phyloP scores from a whole-genome alignment of 2,113 vertebrate genomes.

The Pluvialis apricaria region DNA sequence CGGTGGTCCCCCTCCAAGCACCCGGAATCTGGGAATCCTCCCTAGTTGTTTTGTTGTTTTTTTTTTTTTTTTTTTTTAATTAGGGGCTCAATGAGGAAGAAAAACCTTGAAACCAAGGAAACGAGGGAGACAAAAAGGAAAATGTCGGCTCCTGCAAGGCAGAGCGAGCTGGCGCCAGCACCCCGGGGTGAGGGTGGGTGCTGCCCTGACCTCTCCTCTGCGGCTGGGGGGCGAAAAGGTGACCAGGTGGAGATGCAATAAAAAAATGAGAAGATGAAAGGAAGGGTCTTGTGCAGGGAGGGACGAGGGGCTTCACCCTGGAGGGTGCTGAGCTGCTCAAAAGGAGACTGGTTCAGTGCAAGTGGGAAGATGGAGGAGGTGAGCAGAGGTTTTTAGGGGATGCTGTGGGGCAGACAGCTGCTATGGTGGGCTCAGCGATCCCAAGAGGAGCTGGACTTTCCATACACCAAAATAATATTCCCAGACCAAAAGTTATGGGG shows the following conservation, averaged over 20 bases:
- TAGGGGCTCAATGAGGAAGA: neutral
- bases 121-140: neutral
- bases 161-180: neutral
- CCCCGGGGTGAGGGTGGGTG: conserved; percentile 6
- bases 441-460: neutral
- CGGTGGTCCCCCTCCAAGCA: accelerated
- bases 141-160: neutral
- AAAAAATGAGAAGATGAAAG: neutral
- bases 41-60: too few relatives aligned
- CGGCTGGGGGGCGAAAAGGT: neutral
- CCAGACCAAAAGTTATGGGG: neutral
- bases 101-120: conserved; percentile 46
- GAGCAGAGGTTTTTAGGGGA: neutral
- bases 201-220: neutral
- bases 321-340: neutral
- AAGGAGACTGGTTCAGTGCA: neutral
- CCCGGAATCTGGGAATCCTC: neutral
- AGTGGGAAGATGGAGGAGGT: neutral
- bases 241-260: neutral
- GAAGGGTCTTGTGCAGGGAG: neutral
- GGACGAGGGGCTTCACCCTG: neutral
- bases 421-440: neutral
- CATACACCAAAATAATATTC: neutral
- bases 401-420: neutral
- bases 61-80: neutral